phyloP scores from a whole-genome alignment of 2,113 vertebrate species.

The Oreochromis spilurus region DNA sequence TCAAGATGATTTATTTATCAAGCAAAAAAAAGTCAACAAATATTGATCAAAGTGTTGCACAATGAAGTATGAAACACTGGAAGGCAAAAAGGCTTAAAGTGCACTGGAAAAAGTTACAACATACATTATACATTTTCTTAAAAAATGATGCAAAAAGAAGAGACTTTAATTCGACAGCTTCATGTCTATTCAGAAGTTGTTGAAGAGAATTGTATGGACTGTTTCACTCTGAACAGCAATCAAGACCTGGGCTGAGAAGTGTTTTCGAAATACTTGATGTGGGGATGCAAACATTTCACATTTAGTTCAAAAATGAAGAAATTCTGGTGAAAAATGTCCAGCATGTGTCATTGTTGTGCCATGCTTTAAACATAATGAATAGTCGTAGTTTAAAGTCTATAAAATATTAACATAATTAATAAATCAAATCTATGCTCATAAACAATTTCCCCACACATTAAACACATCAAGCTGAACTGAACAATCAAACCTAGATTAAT shows the following conservation, averaged over 20 bases:
- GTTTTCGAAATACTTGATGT: not conserved
- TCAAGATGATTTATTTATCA: not conserved
- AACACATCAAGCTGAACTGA: not conserved
- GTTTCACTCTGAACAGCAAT: not conserved
- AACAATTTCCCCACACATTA: not conserved
- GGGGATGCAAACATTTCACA: not conserved
- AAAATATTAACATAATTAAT: not conserved
- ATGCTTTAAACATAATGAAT: not conserved
- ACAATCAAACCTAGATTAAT: not conserved
- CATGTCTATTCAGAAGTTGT: not conserved
- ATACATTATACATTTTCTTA: not conserved
- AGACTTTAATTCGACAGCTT: not conserved
- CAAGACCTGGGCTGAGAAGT: not conserved
- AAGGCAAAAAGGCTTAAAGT: not conserved
- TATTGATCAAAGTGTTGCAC: not conserved
- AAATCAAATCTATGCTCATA: not conserved
- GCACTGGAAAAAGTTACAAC: not conserved
- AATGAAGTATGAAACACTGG: not conserved
- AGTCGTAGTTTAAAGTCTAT: not conserved
- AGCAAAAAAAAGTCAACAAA: not conserved
- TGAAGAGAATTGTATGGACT: not conserved
- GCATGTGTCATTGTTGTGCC: not conserved
- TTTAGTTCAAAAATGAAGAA: not conserved
- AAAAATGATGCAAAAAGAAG: not conserved
- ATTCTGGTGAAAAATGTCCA: not conserved